Conservation (phyloP, 1,140 invertebrate species). For the Lepidurus arcticus region DNA sequence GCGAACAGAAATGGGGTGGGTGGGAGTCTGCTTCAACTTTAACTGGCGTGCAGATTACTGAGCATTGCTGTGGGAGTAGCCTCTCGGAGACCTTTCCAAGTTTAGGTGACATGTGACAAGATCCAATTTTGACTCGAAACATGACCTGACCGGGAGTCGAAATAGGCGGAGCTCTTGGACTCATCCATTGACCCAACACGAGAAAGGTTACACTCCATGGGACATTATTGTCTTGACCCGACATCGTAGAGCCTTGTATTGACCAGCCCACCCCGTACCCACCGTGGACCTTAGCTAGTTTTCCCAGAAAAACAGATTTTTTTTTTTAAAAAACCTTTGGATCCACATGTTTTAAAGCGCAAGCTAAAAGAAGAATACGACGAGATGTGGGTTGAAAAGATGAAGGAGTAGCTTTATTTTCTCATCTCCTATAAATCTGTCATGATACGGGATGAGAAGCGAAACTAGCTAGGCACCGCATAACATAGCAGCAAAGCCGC, state of each 20-base stretch:
- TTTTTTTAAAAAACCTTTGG: not conserved
- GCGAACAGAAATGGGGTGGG: not conserved
- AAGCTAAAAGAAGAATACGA: not conserved
- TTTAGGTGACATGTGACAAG: slow-evolving; percentile 9
- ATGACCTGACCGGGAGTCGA: slow-evolving; percentile 18
- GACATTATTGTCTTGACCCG: not conserved
- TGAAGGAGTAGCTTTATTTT: not conserved
- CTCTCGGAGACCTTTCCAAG: not conserved
- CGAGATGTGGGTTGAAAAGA: slow-evolving; percentile 5
- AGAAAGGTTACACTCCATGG: not conserved
- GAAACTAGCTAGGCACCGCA: not conserved
- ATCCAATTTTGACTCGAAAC: slow-evolving; percentile 4
- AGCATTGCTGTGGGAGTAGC: slow-evolving; percentile 5
- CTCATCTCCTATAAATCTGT: slow-evolving; percentile 19
- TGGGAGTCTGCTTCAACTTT: not conserved
- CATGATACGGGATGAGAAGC: slow-evolving; percentile 17
- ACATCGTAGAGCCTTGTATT: not conserved
- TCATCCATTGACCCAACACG: slow-evolving; percentile 3
- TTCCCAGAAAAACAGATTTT: no score
- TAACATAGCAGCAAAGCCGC: slow-evolving; percentile 7
- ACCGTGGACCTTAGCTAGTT: no score
- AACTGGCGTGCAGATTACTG: not conserved
- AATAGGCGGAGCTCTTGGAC: not conserved
- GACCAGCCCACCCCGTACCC: no score
- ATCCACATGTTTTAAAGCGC: not conserved